Evolutionary conservation across 2,888 invertebrate genomes (phyloP), one percentile per base, ranked within the genome.

Genomic region (Apotomis betuletana): DNA sequence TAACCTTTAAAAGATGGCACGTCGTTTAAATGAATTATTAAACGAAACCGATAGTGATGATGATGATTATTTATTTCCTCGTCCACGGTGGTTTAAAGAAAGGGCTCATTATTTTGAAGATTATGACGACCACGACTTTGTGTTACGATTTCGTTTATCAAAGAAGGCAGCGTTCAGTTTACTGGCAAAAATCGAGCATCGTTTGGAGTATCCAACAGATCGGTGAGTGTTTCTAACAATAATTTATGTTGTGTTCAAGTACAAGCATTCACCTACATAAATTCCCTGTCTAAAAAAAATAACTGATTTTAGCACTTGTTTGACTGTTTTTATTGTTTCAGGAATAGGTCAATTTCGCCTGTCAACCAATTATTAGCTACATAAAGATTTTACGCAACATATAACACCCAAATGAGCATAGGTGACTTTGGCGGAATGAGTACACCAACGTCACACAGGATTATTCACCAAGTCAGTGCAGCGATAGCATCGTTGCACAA

Each of bases 401-500:
- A 60, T 44, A 13, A n/a, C 3, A 44, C 60, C 13, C 60, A 60
- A 60, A 44, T 60, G 8, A 13, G 13, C 44, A 60, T 60, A 9
- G 60, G 44, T 9, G 51, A 62, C 36, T 9, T 36, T 27, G 6
- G 27, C 36, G 36, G 55, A 9, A 9, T 6, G 9, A 57, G 55
- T 9, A 9, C 55, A 9, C 55, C 55, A 57, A 57, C 55, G 9
- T 6, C 55, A 9, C 1, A 57, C 10, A 57, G 27, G 9, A 9
- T 57, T 27, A 57, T 57, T 52, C 64, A 64, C 15, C 52, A 44
- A 44, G 69, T 73, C 27, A 63, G 68, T 15, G 51, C 59, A 12
- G 68, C 68, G 8, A 73, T 73, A 10, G 64, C 63, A 3, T 41
- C 36, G 3, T 44, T 73, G 54, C 55, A 59, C 15, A 44, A 36